A percentile compares a stretch with the other conserved stretches of the same genome.
Conservation (phyloP, 2,888 invertebrate genomes). For the Eumerus sabulonum region DNA sequence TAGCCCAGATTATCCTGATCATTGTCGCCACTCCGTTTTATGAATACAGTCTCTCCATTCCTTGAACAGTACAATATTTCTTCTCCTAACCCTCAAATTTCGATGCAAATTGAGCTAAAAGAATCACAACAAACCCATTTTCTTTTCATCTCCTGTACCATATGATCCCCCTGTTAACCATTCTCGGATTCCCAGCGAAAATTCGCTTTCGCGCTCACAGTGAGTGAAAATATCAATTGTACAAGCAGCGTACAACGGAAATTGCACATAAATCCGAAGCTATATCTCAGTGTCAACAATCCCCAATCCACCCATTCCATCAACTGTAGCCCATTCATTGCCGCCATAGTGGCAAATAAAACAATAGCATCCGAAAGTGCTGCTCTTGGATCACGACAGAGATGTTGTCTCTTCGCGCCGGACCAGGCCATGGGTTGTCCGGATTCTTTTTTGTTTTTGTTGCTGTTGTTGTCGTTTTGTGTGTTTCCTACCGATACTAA, state of each 20-base stretch:
- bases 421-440: conserved; percentile 34
- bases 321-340: neutral
- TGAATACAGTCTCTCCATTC: too few relatives aligned
- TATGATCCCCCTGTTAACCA: conserved; percentile 8
- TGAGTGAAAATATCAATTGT: conserved; percentile 57
- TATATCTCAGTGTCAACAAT: conserved; percentile 57
- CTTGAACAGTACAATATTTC: too few relatives aligned
- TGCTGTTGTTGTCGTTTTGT: too few relatives aligned
- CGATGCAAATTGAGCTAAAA: too few relatives aligned
- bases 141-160: too few relatives aligned
- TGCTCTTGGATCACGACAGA: conserved; percentile 20
- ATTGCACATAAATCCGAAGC: conserved; percentile 62
- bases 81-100: too few relatives aligned
- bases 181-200: conserved; percentile 11
- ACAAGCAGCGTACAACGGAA: conserved; percentile 47
- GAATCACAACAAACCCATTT: too few relatives aligned
- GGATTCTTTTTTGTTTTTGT: conserved; percentile 21
- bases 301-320: conserved; percentile 24
- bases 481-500: conserved; percentile 1
- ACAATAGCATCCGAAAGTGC: conserved; percentile 39
- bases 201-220: conserved; percentile 30
- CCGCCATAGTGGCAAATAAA: conserved; percentile 12
- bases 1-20: too few relatives aligned
- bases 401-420: conserved; percentile 26
- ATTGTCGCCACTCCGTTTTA: too few relatives aligned